Evolutionary conservation across 2,888 invertebrate genomes (phyloP), one percentile per base, ranked within the genome.

Genomic region (Erpobdella octoculata): DNA sequence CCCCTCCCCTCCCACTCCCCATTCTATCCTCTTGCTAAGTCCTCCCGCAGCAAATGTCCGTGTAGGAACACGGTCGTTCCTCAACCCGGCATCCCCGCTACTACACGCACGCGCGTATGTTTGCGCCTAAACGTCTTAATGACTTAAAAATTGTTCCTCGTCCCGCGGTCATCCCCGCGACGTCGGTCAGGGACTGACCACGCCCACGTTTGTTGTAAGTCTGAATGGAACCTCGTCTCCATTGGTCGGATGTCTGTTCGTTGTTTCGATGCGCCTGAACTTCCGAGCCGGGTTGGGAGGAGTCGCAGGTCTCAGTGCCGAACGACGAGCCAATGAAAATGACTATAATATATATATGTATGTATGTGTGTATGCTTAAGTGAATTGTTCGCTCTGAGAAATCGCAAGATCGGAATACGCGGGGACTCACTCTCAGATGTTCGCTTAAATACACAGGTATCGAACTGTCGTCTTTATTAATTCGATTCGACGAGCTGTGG

Each of bases 41-140:
- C n/a, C n/a, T n/a, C n/a, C n/a, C n/a, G n/a, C 53, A 53, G 53
- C 53, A 53, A 53, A 53, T 53, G 53, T 53, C 53, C 53, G 53
- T 53, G 53, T 53, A 9, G 53, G 53, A 53, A 53, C 53, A 53
- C 28, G 53, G 15, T 28, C 53, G 53, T 53, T 28, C 28, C 6
- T 12, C 53, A 53, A 53, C 53, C 53, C 53, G 53, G 53, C 53
- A 6, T 25, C 21, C 53, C 53, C 53, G 53, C 21, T 28, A 6
- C 53, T 53, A 53, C 53, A 53, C 28, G 53, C 21, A 53, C 21
- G 53, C n/a, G n/a, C 53, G 53, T 53, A 53, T 53, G 53, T 53
- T 53, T 53, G 53, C 8, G 53, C 53, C 21, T 53, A 53, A 53
- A 53, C 53, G 53, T 28, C 53, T 53, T 25, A 53, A 53, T 53